Conservation (phyloP, 2,113 vertebrate genomes). For the Prolemur simus region DNA sequence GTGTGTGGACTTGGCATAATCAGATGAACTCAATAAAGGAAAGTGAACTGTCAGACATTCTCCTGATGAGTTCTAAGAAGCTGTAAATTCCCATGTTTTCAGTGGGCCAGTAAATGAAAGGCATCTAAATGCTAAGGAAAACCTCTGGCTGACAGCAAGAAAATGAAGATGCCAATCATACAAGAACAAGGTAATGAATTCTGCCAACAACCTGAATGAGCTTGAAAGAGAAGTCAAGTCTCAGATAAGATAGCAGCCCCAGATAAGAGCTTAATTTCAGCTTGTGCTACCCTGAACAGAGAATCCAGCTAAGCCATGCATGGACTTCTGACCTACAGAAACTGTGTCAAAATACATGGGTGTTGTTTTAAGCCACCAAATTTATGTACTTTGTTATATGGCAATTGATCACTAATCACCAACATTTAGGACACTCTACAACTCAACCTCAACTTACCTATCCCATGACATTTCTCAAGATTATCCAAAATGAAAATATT, state of each 20-base stretch:
- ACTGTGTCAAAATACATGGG: background rate
- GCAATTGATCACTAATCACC: background rate
- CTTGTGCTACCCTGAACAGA: background rate
- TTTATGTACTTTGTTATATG: background rate
- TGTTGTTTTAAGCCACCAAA: background rate
- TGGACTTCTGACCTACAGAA: background rate
- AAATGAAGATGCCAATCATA: background rate
- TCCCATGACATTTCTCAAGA: constrained; percentile 26
- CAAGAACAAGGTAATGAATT: background rate
- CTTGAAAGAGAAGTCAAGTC: background rate
- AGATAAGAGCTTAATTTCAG: background rate
- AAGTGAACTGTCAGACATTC: background rate
- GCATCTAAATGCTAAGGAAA: background rate
- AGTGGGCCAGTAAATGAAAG: background rate
- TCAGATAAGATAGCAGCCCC: background rate
- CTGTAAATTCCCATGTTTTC: background rate
- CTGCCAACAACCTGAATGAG: background rate
- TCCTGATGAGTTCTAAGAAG: background rate
- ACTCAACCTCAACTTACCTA: background rate
- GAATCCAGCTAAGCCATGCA: background rate
- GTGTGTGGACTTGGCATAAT: background rate
- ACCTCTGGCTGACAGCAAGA: background rate
- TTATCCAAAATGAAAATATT: constrained; percentile 5
- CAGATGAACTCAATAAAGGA: background rate
- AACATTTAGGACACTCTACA: background rate